Evolutionary conservation across 1,140 invertebrate species (phyloP), one percentile per base, ranked within the genome.

Genomic region (Drosophila neocordata): DNA sequence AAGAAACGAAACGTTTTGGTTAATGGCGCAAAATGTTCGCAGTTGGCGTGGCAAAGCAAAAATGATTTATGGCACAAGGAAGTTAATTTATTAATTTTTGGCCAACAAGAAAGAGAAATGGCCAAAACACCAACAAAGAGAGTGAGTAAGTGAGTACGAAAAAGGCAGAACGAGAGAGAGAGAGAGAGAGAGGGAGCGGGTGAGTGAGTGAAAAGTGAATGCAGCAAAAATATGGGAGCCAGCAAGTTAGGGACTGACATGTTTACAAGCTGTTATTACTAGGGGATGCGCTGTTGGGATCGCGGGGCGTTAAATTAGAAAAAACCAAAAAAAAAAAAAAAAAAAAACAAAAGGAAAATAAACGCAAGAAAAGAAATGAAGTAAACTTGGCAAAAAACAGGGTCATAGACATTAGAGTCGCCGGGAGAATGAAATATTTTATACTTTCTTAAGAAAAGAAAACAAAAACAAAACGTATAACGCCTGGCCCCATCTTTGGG

Each of bases 81-180:
- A 90, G 87, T 90, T 90, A 90, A 90, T 90, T 90, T 90, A 90
- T 90, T 90, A 90, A 90, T 90, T 90, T 90, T 37, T 31, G 44
- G 24, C 73, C 56, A 56, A 48, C 41, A 48, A 48, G 41, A 48
- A 52, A 53, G 27, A 65, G 31, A 58, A 64, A 53, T 48, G 35
- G 15, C 31, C 12, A 35, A 18, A 35, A 31, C 27, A 31, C 4
- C 27, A 31, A 31, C 27, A 31, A 31, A 31, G 62, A 34, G 53
- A 35, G 8, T 64, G 31, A 69, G 38, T 13, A 20, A 55, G 68
- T 9, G 48, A 9, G 41, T 8, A 13, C 15, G 13, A 7, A 13
- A 44, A 13, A 44, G 41, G 53, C 24, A 34, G 53, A 44, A 6
- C 64, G 37, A 69, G 38, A 27, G 27, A 55, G 62, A 41, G 53